Evolutionary conservation across 2,888 invertebrate species (phyloP).

Genomic region (Eustalomyia histrio): DNA sequence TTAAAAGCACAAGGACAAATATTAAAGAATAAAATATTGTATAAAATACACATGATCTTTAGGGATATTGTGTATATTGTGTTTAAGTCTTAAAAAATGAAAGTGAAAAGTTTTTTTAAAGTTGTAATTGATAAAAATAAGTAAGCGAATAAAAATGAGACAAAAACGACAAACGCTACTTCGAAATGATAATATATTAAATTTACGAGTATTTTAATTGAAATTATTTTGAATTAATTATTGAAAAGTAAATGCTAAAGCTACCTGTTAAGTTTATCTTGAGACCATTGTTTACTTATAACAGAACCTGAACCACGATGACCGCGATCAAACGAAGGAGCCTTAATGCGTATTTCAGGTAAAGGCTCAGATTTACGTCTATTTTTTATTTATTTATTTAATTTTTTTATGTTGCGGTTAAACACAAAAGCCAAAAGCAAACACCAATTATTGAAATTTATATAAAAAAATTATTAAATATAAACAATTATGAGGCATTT

Average conservation of each 20-base stretch:
- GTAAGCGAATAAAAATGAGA: neutral
- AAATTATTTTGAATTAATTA: conserved; percentile 30
- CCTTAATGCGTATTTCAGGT: conserved; percentile 90
- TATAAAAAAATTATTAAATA: conserved; percentile 7
- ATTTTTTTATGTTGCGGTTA: conserved; percentile 37
- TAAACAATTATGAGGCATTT: conserved; percentile 31
- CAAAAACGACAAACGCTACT: conserved; percentile 16
- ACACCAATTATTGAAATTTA: conserved; percentile 48
- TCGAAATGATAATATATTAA: conserved; percentile 9
- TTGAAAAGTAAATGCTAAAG: conserved; percentile 44
- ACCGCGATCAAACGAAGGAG: conserved; percentile 90
- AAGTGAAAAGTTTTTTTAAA: neutral
- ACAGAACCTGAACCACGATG: conserved; percentile 81
- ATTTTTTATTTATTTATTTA: conserved; percentile 50
- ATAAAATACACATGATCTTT: neutral
- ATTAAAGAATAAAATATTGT: neutral
- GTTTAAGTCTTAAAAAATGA: neutral
- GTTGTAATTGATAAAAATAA: conserved; percentile 9
- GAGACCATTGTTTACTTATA: conserved; percentile 77
- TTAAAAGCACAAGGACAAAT: conserved; percentile 21
- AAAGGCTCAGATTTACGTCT: conserved; percentile 82
- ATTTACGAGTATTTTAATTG: neutral
- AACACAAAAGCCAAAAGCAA: conserved; percentile 58
- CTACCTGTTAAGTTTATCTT: conserved; percentile 78
- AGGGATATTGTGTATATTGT: neutral